phyloP scores from a whole-genome alignment of 2,888 invertebrate genomes.

The Conchocele bisecta region DNA sequence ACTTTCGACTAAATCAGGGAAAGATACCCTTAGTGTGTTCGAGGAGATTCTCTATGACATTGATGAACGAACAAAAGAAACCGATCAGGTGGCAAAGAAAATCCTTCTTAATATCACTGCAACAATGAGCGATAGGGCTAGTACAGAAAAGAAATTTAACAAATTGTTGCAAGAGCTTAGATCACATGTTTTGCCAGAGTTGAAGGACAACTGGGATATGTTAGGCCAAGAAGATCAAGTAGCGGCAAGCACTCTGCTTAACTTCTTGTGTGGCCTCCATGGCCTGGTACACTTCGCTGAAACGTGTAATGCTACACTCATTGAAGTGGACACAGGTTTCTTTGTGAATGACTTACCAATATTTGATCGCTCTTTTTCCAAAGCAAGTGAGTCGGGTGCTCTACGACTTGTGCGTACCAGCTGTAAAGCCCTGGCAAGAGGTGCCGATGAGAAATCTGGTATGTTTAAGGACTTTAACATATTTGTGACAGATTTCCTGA shows the following conservation, averaged over 20 bases:
- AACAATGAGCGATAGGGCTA: slow-evolving; percentile 36
- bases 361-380: slow-evolving; percentile 16
- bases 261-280: slow-evolving; percentile 64
- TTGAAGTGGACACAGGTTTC: slow-evolving; percentile 2
- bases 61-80: slow-evolving; percentile 3
- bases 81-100: slow-evolving; percentile 3
- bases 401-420: slow-evolving; percentile 16
- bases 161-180: slow-evolving; percentile 42
- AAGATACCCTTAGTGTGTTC: slow-evolving; percentile 15
- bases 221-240: slow-evolving; percentile 32
- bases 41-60: slow-evolving; percentile 31
- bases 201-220: slow-evolving; percentile 39
- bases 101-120: slow-evolving; percentile 28
- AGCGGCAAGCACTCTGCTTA: slow-evolving; percentile 31
- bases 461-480: slow-evolving; percentile 26
- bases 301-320: slow-evolving; percentile 8
- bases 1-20: slow-evolving; percentile 16
- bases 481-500: slow-evolving; percentile 33
- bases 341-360: slow-evolving; percentile 25
- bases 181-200: slow-evolving; percentile 39
- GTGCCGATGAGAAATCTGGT: slow-evolving; percentile 35
- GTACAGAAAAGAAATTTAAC: slow-evolving; percentile 45
- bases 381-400: slow-evolving; percentile 17
- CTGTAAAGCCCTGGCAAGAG: slow-evolving; percentile 29
- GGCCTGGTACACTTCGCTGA: slow-evolving; percentile 57